Conservation (phyloP, 2,113 vertebrate species). For the Spheniscus mendiculus region DNA sequence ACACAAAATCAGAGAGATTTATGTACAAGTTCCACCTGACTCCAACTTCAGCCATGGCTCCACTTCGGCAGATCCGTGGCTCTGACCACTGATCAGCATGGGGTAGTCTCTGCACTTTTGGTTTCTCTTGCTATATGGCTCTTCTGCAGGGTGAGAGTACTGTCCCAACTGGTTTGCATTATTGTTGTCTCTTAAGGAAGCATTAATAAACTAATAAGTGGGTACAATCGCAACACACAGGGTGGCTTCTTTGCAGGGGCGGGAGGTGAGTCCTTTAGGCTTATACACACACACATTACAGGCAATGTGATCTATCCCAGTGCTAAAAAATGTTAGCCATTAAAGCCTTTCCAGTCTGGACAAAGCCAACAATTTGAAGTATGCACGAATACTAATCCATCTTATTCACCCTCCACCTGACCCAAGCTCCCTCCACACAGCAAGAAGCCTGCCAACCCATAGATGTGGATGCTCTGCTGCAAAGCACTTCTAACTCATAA, state of each 20-base stretch:
- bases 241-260: neutral
- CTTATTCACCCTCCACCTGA: neutral
- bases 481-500: neutral
- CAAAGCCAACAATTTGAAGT: neutral
- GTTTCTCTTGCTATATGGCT: neutral
- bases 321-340: neutral
- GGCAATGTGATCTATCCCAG: neutral
- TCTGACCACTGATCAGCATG: neutral
- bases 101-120: neutral
- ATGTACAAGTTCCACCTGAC: neutral
- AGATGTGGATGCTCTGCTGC: neutral
- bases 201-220: neutral
- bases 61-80: accelerated
- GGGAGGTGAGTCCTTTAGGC: neutral
- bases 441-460: neutral
- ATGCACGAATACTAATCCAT: neutral
- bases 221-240: accelerated
- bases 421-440: neutral
- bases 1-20: neutral
- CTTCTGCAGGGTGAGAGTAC: neutral
- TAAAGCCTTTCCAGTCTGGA: neutral
- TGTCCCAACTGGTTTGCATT: neutral
- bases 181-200: neutral
- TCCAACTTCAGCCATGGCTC: neutral
- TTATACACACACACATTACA: neutral